A percentile compares a stretch with the other conserved stretches of the same genome.
Evolutionary conservation across 2,797 vertebrate genomes (phyloP).

Genomic region (Prionace glauca): DNA sequence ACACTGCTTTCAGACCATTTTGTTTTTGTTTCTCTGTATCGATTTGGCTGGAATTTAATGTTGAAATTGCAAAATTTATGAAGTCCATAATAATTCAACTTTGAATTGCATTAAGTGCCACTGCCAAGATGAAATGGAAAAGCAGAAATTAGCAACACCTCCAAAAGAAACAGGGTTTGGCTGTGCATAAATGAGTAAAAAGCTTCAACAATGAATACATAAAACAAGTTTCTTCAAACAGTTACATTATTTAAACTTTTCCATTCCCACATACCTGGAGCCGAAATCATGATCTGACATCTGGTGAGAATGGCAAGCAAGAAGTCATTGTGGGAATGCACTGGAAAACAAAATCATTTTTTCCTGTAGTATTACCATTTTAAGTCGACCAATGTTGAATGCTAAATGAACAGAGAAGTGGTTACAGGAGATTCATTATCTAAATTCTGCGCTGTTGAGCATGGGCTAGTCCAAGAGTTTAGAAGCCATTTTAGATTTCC

Average conservation of each 20-base stretch:
- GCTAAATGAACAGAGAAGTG: neutral
- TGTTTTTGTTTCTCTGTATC: neutral
- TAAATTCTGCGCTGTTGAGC: neutral
- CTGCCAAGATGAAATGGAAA: neutral
- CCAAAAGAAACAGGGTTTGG: neutral
- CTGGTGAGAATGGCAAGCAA: constrained; percentile 93
- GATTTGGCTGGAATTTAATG: neutral
- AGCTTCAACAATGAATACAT: neutral
- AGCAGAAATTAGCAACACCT: neutral
- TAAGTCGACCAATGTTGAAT: neutral
- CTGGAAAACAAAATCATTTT: constrained; percentile 52
- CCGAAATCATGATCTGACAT: constrained; percentile 85
- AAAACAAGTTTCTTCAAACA: neutral
- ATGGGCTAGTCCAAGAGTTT: neutral
- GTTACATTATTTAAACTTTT: neutral
- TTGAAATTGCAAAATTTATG: neutral
- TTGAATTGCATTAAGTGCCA: too few relatives aligned
- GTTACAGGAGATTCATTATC: neutral
- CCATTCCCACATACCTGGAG: constrained; percentile 66
- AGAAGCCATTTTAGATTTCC: too few relatives aligned
- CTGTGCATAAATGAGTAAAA: neutral
- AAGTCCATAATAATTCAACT: neutral
- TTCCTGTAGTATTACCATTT: neutral
- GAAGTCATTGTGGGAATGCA: constrained; percentile 95
- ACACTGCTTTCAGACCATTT: neutral